Percentiles rank a stretch among this genome's conserved stretches.
Conservation (phyloP, 1,140 invertebrate species). For the Papilio glaucus region DNA sequence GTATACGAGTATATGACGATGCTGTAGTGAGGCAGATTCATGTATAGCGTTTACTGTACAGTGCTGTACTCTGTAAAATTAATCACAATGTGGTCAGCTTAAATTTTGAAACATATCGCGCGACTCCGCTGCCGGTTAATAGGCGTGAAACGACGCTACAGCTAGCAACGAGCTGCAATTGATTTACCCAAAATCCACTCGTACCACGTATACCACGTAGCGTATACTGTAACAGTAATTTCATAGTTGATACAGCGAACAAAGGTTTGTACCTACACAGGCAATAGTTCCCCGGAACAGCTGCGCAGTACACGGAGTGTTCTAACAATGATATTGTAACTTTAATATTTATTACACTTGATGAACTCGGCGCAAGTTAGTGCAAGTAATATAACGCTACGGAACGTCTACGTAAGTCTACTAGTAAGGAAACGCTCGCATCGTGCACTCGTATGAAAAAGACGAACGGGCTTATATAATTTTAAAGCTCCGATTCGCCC, state of each 20-base stretch:
- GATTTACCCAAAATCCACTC: conserved; percentile 37
- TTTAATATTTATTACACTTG: conserved; percentile 83
- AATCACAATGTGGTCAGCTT: conserved; percentile 14
- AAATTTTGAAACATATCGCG: conserved; percentile 17
- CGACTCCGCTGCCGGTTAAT: not conserved
- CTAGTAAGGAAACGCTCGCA: conserved; percentile 46
- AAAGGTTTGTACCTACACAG: conserved; percentile 75
- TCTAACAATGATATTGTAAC: conserved; percentile 80
- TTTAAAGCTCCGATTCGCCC: conserved; percentile 63
- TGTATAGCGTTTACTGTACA: not conserved
- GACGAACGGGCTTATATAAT: conserved; percentile 63
- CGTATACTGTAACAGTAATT: conserved; percentile 67
- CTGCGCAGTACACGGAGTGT: conserved; percentile 67
- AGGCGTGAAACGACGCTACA: conserved; percentile 18
- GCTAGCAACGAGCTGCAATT: conserved; percentile 36
- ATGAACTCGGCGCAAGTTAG: conserved; percentile 71
- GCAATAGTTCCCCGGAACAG: conserved; percentile 75
- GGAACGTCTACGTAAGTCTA: conserved; percentile 42
- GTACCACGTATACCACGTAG: conserved; percentile 20
- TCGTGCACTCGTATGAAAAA: conserved; percentile 61
- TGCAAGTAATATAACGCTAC: conserved; percentile 56
- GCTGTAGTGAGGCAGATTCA: not conserved
- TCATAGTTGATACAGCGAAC: conserved; percentile 74
- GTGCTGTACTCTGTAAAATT: conserved; percentile 4
- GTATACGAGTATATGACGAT: not conserved